Evolutionary conservation across 2,113 vertebrate genomes (phyloP).

Genomic region (Natator depressus): DNA sequence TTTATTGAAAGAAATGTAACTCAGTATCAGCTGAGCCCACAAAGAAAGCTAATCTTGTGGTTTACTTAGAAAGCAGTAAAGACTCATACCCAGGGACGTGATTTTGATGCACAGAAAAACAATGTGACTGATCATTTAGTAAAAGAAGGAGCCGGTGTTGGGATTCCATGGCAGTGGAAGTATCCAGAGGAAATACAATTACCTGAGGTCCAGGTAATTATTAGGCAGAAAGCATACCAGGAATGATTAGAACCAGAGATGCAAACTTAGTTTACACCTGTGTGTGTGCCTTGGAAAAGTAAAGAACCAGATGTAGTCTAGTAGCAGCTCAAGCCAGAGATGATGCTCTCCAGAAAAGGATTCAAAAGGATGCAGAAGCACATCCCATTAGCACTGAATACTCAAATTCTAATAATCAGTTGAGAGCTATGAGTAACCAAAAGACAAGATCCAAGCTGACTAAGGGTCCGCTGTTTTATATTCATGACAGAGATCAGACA

Average conservation of each 20-base stretch:
- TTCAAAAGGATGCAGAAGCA: background rate
- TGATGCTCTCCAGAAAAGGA: background rate
- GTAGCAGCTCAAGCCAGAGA: background rate
- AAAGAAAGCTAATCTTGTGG: background rate
- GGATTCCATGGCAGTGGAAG: background rate
- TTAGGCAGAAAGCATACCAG: background rate
- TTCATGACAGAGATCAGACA: background rate
- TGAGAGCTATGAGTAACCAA: background rate
- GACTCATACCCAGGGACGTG: background rate
- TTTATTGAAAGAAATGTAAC: background rate
- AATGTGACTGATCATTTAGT: background rate
- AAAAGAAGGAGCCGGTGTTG: background rate
- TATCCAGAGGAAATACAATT: background rate
- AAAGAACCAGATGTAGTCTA: background rate
- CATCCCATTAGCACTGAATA: background rate
- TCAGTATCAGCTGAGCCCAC: background rate
- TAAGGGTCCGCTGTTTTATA: background rate
- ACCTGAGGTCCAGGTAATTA: background rate
- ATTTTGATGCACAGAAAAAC: background rate
- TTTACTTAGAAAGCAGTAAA: background rate
- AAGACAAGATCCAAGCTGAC: background rate
- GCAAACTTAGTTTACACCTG: background rate
- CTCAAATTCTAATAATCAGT: background rate
- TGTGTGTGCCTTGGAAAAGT: background rate
- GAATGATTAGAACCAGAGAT: background rate